Base-by-base conservation (phyloP, 1,140 invertebrate genomes). In the Drosophila virilis region DNA sequence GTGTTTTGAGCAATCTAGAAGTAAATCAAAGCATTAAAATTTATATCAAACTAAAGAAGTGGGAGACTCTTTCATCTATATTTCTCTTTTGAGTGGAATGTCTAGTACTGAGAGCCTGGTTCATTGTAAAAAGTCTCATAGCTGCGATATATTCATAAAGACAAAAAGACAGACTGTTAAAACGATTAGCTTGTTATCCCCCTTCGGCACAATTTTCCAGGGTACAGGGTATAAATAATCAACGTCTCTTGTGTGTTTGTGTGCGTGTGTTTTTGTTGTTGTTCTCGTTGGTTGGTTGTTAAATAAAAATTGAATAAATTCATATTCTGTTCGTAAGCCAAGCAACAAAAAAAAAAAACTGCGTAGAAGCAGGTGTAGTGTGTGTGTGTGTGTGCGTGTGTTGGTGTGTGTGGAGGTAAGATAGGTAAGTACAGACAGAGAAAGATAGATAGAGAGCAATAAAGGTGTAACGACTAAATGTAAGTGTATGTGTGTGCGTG, bases 291-390 rank as follows among this genome's bases (percentile, higher is more conserved):
- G 38, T 55, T 33, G 61, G 38, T 66, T 52, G 28, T 61, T n/a
- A 67, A 67, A 59, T 35, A 46, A 60, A 62, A 74, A 62, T 57
- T 38, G 38, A 61, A 48, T 51, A 60, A 61, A 51, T 69, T 61
- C 48, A 46, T 62, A 70, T 70, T 60, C 59, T 51, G 55, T 64
- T 70, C 52, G 66, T 70, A 70, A 70, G 67, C 58, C 51, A 74
- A 68, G 66, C 72, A 74, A 74, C 60, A 57, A 38, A 68, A 62
- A 62, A n/a, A n/a, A n/a, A 62, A 52, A 52, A 40, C 6, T 35
- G 50, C 46, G 64, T 57, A 72, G 70, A 86, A 88, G 82, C 82
- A 82, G 74, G 83, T 85, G 64, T 69, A 35, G 28, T 35, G 45
- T 51, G 50, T 66, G 28, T 50, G 60, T 58, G 51, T 65, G 33